Evolutionary conservation across 2,797 vertebrate species (phyloP), one percentile per base, ranked within the genome.

Genomic region (Jordanella pulchra): DNA sequence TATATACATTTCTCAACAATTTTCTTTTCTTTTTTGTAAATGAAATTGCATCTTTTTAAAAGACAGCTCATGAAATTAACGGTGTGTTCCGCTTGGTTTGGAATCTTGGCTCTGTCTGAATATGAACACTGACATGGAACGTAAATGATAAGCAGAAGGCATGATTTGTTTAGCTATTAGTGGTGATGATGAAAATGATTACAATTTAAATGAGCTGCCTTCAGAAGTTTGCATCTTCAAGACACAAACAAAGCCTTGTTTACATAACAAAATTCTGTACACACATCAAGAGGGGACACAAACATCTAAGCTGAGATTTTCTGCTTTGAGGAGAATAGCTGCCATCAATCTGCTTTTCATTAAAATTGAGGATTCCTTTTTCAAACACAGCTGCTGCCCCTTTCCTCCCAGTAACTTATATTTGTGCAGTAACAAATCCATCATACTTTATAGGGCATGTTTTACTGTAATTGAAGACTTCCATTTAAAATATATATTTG

Each of bases 331-430:
- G 77, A 84, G 72, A 71, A 83, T 21, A 28, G 42, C 80, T 35
- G 70, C 58, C 75, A 87, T 88, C 84, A 78, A 76, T 84, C 74
- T 77, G 72, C 77, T 67, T 79, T 70, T 23, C 71, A 68, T 88
- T 78, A 82, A 74, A 60, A 71, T 81, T 71, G 80, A 76, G 65
- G 17, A 39, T 73, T 39, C 45, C 63, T 27, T 68, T 27, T 32
- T 69, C 72, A 68, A 81, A 75, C 58, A 42, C 71, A 79, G 65
- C 79, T 72, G 73, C 67, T 2, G 3, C 63, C 69, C 72, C 71
- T 35, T 69, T 65, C 64, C 74, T 79, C 51, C 75, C 23, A 17
- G 25, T 0, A 55, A 50, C 55, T 63, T 30, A 56, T 58, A 86
- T 60, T 60, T 48, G 71, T n/a, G 42, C 56, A 44, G 67, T 63